Conservation (phyloP, 2,113 vertebrate species). For the Phrynosoma blainvillii region DNA sequence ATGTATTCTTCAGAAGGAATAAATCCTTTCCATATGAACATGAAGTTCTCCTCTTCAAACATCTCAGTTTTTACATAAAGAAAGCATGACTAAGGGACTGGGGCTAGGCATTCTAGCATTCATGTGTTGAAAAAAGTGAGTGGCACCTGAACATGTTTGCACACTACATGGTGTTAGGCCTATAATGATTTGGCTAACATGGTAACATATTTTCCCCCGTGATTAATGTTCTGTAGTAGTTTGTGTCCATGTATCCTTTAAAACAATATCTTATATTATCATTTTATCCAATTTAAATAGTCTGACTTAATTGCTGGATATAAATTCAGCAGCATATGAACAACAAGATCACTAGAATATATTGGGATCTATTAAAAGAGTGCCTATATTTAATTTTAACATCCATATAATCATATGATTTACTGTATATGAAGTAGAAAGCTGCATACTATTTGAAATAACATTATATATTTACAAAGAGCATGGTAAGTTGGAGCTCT, state of each 20-base stretch:
- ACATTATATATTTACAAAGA: conserved; percentile 33
- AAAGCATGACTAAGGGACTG: too few species aligned
- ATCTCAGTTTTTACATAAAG: too few species aligned
- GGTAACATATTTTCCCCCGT: too few species aligned
- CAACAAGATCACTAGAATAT: conserved; percentile 19
- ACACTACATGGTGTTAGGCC: too few species aligned
- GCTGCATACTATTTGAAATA: conserved; percentile 28
- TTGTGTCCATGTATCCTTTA: background rate
- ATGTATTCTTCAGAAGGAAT: too few species aligned
- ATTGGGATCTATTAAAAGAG: conserved; percentile 21
- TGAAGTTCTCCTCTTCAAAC: too few species aligned
- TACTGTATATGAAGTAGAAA: conserved; percentile 18
- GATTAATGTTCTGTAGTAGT: background rate
- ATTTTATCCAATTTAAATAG: background rate
- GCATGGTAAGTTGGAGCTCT: conserved; percentile 46
- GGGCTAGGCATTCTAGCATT: too few species aligned
- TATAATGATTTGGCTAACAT: too few species aligned
- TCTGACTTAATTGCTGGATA: background rate
- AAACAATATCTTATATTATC: background rate
- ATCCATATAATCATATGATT: background rate
- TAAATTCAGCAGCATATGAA: background rate
- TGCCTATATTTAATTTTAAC: conserved; percentile 19
- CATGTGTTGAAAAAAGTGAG: too few species aligned
- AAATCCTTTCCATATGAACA: too few species aligned
- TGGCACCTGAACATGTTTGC: too few species aligned